phyloP scores from a whole-genome alignment of 2,888 invertebrate species.

The Orthosia gothica region DNA sequence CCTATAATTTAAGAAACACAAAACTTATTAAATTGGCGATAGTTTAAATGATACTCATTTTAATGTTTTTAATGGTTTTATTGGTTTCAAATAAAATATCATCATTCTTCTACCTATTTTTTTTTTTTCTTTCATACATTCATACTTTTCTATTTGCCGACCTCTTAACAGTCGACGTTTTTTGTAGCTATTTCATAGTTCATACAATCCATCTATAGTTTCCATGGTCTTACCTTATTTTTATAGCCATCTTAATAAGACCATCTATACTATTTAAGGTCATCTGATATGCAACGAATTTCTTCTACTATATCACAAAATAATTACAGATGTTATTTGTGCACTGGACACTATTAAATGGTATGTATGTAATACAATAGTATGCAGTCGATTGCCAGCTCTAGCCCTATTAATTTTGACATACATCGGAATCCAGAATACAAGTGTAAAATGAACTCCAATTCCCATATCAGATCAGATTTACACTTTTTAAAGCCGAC shows the following conservation, averaged over 20 bases:
- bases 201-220: background rate
- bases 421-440: slow-evolving; percentile 40
- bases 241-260: background rate
- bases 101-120: background rate
- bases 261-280: background rate
- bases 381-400: background rate
- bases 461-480: slow-evolving; percentile 56
- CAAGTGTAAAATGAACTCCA: slow-evolving; percentile 28
- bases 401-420: slow-evolving; percentile 25
- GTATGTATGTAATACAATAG: too few relatives aligned
- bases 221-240: too few relatives aligned
- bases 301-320: too few relatives aligned
- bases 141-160: too few relatives aligned
- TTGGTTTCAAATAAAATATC: background rate
- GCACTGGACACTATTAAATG: background rate
- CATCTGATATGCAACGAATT: background rate
- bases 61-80: background rate
- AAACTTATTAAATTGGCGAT: too few relatives aligned
- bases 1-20: too few relatives aligned
- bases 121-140: too few relatives aligned
- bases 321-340: too few relatives aligned
- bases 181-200: background rate
- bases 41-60: too few relatives aligned
- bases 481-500: slow-evolving; percentile 55
- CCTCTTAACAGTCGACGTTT: background rate